Base-by-base conservation (phyloP, 2,797 vertebrate genomes). In the Buphagus erythrorhynchus region DNA sequence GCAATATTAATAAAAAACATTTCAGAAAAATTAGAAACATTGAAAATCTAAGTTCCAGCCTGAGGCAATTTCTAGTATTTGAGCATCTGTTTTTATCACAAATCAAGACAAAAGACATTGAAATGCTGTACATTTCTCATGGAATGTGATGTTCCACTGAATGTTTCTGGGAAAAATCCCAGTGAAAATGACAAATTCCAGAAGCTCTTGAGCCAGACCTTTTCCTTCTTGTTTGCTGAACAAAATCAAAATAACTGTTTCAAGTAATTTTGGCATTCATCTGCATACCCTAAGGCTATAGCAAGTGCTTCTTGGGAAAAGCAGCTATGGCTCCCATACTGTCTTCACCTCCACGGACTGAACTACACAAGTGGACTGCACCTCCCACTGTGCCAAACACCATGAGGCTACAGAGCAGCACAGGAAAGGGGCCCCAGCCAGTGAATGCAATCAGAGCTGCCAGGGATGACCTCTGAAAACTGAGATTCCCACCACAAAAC, bases 81-180 rank as follows among this genome's bases (percentile, higher is more conserved):
- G 22, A 76, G 18, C 58, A 81, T 63, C 74, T 80, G n/a, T 71
- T 93, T 95, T 93, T 74, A 74, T 77, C 93, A 43, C 43, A 69
- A 87, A 96, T 46, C 55, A 85, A 86, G 71, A 65, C 22, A 67
- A 91, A 92, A 86, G n/a, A 74, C 38, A 74, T 59, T 87, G 38
- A 94, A 89, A 86, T 61, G 45, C 16, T 57, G 15, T 52, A 61
- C 16, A 29, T 89, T 96, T 87, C 66, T 76, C 31, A 54, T 28
- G 57, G 66, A 92, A 80, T 67, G 13, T 28, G 17, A 79, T 20
- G n/a, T 82, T 73, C 63, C 9, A 52, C 12, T 92, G 63, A 92
- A 76, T 9, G 5, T 33, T 89, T 42, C 42, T 74, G 43, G 55
- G n/a, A 66, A 93, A 94, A 89, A 67, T 58, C 38, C 38, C 65